These are phyloP conservation scores for Teleogryllus oceanicus DNA, from an alignment of 2,888 invertebrate genomes.

Conservation along the genomic window DNA sequence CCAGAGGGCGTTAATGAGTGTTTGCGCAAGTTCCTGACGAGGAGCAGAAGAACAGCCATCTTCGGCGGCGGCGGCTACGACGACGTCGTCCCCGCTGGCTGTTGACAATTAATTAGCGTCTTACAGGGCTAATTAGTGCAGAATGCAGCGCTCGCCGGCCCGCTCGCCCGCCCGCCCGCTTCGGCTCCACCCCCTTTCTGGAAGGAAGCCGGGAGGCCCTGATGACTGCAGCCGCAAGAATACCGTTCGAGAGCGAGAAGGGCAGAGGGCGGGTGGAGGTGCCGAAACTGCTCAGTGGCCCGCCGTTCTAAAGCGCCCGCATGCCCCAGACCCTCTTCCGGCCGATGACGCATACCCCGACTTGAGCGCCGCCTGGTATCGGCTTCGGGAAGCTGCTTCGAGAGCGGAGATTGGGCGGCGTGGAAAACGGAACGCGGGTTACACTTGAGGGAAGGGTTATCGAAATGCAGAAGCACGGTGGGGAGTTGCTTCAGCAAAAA, in stretches of 20 bases:
- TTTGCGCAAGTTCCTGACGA: neutral
- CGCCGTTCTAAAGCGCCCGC: too few species aligned
- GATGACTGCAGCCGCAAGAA: neutral
- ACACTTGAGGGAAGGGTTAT: too few species aligned
- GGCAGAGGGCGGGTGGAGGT: neutral
- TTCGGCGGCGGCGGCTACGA: neutral
- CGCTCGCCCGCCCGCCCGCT: neutral
- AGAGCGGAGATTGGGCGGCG: too few species aligned
- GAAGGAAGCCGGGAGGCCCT: neutral
- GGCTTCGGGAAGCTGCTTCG: too few species aligned
- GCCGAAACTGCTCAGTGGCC: too few species aligned
- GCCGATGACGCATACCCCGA: too few species aligned
- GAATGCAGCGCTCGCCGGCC: neutral
- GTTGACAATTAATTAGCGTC: constrained; percentile 18
- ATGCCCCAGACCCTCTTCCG: too few species aligned
- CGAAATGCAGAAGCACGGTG: too few species aligned
- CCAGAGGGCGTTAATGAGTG: neutral
- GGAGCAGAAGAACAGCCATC: neutral
- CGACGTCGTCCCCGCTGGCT: neutral
- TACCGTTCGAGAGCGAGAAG: neutral
- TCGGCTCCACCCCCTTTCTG: too few species aligned
- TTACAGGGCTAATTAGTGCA: constrained; percentile 6
- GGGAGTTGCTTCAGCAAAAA: too few species aligned
- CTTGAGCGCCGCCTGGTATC: too few species aligned
- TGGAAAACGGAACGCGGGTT: too few species aligned